phyloP scores from a whole-genome alignment of 2,888 invertebrate species.

The Sturmia bella region DNA sequence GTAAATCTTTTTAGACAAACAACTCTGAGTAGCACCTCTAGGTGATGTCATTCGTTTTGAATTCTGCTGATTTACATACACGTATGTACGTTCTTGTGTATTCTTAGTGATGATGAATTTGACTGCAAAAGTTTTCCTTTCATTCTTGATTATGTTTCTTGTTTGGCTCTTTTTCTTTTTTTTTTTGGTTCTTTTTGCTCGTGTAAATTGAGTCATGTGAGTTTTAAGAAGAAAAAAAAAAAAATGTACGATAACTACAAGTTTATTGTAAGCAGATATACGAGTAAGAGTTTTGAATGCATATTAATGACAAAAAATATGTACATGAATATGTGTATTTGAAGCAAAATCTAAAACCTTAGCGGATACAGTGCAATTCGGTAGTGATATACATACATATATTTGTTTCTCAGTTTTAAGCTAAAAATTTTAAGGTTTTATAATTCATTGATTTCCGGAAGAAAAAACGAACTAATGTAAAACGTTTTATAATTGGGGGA shows the following conservation, averaged over 20 bases:
- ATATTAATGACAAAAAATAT: slow-evolving; percentile 14
- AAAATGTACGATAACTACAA: slow-evolving; percentile 52
- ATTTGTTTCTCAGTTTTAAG: background rate
- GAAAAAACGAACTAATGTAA: too few relatives aligned
- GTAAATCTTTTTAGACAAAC: too few relatives aligned
- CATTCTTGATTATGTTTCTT: slow-evolving; percentile 5
- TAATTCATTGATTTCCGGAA: slow-evolving; percentile 4
- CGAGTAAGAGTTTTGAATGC: slow-evolving; percentile 16
- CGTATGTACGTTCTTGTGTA: background rate
- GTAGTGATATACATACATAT: background rate
- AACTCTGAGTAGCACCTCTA: too few relatives aligned
- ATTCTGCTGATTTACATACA: background rate
- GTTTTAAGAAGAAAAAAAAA: slow-evolving; percentile 49
- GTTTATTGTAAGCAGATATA: slow-evolving; percentile 40
- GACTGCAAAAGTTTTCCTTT: slow-evolving; percentile 35
- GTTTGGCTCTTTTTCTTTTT: background rate
- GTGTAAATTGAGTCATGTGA: slow-evolving; percentile 58
- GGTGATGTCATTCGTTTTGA: background rate
- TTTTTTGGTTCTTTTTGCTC: slow-evolving; percentile 1
- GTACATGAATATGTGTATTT: background rate
- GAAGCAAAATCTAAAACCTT: slow-evolving; percentile 2
- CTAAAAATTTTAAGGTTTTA: background rate
- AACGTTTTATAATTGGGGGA: too few relatives aligned
- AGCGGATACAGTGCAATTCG: slow-evolving; percentile 49
- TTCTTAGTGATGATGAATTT: slow-evolving; percentile 37